Percentiles rank a stretch among this genome's conserved stretches.
phyloP scores from a whole-genome alignment of 2,113 vertebrate species.

The Egretta garzetta region DNA sequence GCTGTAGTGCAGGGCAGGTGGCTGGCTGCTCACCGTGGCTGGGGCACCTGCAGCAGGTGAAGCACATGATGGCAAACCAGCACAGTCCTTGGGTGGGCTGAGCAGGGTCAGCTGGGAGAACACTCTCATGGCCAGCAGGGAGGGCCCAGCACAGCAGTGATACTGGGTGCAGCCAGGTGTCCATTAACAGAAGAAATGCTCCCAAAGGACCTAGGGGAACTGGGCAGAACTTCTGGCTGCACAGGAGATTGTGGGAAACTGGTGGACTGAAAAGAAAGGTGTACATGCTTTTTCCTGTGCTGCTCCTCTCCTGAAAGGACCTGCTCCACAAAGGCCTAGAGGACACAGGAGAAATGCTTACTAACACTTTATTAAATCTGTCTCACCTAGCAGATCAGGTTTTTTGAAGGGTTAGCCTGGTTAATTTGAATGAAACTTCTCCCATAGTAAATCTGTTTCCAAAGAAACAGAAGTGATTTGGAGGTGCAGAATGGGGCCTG shows the following conservation, averaged over 20 bases:
- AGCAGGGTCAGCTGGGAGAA: neutral
- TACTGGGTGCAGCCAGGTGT: neutral
- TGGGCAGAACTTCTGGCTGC: neutral
- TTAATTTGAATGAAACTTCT: neutral
- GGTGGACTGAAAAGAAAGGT: neutral
- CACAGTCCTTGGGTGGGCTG: neutral
- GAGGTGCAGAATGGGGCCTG: neutral
- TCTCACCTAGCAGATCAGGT: neutral
- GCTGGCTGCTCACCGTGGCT: neutral
- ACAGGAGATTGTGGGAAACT: fast-evolving
- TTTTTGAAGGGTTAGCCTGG: neutral
- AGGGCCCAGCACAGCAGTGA: neutral
- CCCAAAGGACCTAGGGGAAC: neutral
- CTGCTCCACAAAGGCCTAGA: fast-evolving
- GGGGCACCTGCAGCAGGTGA: neutral
- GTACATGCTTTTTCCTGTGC: neutral
- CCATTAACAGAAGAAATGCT: neutral
- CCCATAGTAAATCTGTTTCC: neutral
- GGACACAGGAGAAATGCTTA: fast-evolving
- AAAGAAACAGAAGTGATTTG: neutral
- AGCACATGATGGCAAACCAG: neutral
- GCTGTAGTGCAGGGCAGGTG: fast-evolving
- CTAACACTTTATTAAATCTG: neutral
- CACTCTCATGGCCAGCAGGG: neutral
- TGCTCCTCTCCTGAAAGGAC: neutral